phyloP scores from a whole-genome alignment of 1,140 invertebrate genomes.

The Caenorhabditis remanei region DNA sequence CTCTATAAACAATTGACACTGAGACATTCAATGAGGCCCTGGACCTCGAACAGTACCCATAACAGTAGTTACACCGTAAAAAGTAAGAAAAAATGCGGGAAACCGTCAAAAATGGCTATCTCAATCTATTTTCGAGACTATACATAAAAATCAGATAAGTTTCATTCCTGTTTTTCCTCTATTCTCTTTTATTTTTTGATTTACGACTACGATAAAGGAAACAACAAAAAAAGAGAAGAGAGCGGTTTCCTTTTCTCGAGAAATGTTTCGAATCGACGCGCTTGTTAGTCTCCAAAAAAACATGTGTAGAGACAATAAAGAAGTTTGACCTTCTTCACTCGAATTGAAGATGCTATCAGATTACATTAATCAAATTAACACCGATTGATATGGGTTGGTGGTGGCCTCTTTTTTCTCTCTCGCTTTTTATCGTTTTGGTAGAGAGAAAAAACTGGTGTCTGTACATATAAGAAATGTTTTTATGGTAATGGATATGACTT shows the following conservation, averaged over 20 bases:
- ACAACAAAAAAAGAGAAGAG: neutral
- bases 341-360: neutral
- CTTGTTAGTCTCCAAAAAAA: no score
- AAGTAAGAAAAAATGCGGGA: neutral
- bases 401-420: neutral
- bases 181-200: neutral
- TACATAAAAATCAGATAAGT: conserved; percentile 2
- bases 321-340: conserved; percentile 1
- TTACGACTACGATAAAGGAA: conserved; percentile 7
- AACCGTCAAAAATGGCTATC: neutral
- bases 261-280: neutral
- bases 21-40: no score
- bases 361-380: conserved; percentile 31
- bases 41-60: no score
- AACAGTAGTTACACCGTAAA: neutral
- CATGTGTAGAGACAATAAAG: no score
- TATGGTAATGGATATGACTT: no score
- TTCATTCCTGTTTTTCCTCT: neutral
- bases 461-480: no score
- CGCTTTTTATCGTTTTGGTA: no score
- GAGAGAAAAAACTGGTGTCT: no score
- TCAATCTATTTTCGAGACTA: neutral
- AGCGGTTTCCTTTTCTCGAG: neutral
- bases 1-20: no score
- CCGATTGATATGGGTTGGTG: neutral